These are phyloP conservation scores for Leucoraja erinaceus DNA, from an alignment of 2,113 vertebrate species.

Conservation along the genomic window DNA sequence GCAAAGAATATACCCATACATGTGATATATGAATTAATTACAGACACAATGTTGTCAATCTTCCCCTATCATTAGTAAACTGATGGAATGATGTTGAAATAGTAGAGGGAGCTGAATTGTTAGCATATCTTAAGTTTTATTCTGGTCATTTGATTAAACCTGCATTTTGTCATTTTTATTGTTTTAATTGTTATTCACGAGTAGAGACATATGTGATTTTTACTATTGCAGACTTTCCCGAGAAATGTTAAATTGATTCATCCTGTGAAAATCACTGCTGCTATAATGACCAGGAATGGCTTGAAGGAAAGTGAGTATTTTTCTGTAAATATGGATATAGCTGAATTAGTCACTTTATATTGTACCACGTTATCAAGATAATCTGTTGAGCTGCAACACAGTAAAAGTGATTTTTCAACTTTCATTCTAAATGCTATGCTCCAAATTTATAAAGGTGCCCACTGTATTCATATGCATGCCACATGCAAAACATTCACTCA, in stretches of 20 bases:
- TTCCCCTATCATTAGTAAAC: too few relatives aligned
- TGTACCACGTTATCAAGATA: neutral
- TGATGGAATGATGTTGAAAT: too few relatives aligned
- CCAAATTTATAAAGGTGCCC: neutral
- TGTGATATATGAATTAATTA: too few relatives aligned
- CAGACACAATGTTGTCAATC: too few relatives aligned
- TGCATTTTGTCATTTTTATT: neutral
- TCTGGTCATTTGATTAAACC: neutral
- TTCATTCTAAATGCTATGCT: neutral
- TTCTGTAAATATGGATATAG: neutral
- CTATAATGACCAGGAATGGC: neutral
- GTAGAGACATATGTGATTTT: neutral
- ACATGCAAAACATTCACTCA: neutral
- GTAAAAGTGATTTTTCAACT: neutral
- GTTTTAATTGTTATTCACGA: neutral
- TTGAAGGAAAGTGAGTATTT: conserved; percentile 6
- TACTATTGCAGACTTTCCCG: conserved; percentile 9
- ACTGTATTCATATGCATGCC: neutral
- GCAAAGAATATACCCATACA: too few relatives aligned
- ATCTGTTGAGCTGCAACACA: neutral
- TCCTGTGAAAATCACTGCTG: neutral
- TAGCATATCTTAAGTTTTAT: neutral
- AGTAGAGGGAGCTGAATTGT: neutral
- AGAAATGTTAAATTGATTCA: neutral
- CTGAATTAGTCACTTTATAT: neutral